These are phyloP conservation scores for Lagodon rhomboides DNA, from an alignment of 2,797 vertebrate species.

Conservation along the genomic window DNA sequence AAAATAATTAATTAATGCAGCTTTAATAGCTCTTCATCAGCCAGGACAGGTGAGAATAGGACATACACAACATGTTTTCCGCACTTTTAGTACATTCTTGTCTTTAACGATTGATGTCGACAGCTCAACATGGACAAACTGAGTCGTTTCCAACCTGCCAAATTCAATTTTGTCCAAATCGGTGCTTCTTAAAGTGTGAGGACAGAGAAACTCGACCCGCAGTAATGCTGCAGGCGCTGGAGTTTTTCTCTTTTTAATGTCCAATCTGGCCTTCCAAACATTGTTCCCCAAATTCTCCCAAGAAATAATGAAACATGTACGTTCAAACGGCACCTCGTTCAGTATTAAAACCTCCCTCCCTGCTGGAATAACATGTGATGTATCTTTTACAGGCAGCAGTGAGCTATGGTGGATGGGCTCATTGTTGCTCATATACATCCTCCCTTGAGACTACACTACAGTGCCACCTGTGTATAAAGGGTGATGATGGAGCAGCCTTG, in stretches of 20 bases:
- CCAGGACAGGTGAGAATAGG: not conserved
- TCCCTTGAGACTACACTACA: conserved; percentile 31
- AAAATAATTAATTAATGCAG: not conserved
- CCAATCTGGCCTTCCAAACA: conserved; percentile 24
- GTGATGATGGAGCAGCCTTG: conserved; percentile 44
- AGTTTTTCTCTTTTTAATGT: conserved; percentile 44
- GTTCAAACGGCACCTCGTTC: conserved; percentile 11
- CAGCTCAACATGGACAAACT: conserved; percentile 7
- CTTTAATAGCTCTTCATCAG: not conserved
- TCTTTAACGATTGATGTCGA: conserved; percentile 20
- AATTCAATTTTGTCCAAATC: conserved; percentile 20
- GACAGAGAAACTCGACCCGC: conserved; percentile 5
- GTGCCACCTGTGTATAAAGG: conserved; percentile 23
- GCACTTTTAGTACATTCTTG: not conserved
- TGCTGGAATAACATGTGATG: not conserved
- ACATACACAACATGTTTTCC: not conserved
- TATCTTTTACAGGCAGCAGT: not conserved
- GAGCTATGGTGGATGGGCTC: conserved; percentile 16
- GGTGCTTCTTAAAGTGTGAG: conserved; percentile 1
- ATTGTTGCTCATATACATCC: conserved; percentile 27
- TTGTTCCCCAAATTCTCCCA: conserved; percentile 17
- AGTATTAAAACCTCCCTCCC: not conserved
- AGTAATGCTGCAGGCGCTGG: conserved; percentile 1
- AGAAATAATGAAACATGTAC: conserved; percentile 32
- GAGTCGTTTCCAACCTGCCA: conserved; percentile 9